These are phyloP conservation scores for Hydropsyche tenuis DNA, from an alignment of 1,140 invertebrate species.

Conservation along the genomic window DNA sequence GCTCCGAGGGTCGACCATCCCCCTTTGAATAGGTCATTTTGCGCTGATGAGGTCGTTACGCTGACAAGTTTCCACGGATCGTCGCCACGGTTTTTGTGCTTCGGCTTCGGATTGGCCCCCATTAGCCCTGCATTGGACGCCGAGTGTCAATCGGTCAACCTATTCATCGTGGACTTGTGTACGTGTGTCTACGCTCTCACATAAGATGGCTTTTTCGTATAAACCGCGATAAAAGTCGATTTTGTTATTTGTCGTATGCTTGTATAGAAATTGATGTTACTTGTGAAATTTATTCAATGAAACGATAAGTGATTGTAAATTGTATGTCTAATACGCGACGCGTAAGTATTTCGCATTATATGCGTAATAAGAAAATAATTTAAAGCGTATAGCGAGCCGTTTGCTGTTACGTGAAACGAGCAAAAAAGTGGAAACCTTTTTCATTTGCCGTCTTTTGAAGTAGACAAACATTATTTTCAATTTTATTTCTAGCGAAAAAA, in stretches of 20 bases:
- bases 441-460: conserved; percentile 42
- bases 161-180: conserved; percentile 21
- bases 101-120: conserved; percentile 21
- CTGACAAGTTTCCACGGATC: conserved; percentile 35
- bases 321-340: too few relatives aligned
- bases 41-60: conserved; percentile 33
- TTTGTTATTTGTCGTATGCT: too few relatives aligned
- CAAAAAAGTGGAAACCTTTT: not conserved
- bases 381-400: too few relatives aligned
- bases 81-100: conserved; percentile 27
- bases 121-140: conserved; percentile 26
- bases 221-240: too few relatives aligned
- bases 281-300: too few relatives aligned
- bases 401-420: not conserved
- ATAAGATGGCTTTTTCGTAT: too few relatives aligned
- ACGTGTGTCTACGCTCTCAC: too few relatives aligned
- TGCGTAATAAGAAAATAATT: too few relatives aligned
- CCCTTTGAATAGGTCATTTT: conserved; percentile 36
- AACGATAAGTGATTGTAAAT: too few relatives aligned
- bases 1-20: not conserved
- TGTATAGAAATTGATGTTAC: too few relatives aligned
- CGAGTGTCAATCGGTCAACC: conserved; percentile 37
- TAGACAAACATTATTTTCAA: conserved; percentile 49
- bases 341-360: too few relatives aligned
- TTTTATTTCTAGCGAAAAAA: conserved; percentile 38